Conservation (phyloP, 2,888 invertebrate species). For the Dimorphilus gyrociliatus region DNA sequence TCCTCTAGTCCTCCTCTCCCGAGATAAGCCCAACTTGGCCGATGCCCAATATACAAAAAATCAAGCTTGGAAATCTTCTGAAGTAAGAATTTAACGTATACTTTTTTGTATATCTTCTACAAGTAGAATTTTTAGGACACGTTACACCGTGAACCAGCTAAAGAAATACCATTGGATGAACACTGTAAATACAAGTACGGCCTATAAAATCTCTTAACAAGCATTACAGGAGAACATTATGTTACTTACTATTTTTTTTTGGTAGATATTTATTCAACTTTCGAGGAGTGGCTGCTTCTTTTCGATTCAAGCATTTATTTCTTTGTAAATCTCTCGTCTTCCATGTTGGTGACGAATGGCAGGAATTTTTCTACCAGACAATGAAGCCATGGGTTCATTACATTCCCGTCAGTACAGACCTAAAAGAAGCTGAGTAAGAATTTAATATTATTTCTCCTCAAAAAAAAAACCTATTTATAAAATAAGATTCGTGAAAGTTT, state of each 20-base stretch:
- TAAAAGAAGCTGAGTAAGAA: conserved; percentile 50
- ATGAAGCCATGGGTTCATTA: conserved; percentile 91
- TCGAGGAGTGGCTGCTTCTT: conserved; percentile 89
- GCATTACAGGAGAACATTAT: too few species aligned
- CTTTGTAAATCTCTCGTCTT: conserved; percentile 79
- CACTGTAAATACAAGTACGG: conserved; percentile 60
- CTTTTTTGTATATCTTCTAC: conserved; percentile 1
- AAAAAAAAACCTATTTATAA: too few species aligned
- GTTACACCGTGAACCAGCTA: conserved; percentile 59
- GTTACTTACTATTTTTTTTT: too few species aligned
- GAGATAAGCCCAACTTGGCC: conserved; percentile 50
- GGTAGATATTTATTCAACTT: conserved; percentile 81
- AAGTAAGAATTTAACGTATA: conserved; percentile 35
- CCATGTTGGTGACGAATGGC: conserved; percentile 83
- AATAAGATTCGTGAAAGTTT: too few species aligned
- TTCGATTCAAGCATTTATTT: conserved; percentile 85
- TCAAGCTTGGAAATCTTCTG: conserved; percentile 90
- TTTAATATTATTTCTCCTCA: too few species aligned
- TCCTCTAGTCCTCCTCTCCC: conserved; percentile 56
- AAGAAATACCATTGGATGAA: conserved; percentile 69
- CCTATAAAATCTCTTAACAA: too few species aligned
- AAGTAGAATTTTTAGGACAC: conserved; percentile 52
- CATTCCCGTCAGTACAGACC: conserved; percentile 58
- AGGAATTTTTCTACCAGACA: conserved; percentile 78
- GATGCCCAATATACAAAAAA: conserved; percentile 93